Evolutionary conservation across 2,113 vertebrate genomes (phyloP).

Genomic region (Dermatemys mawii): DNA sequence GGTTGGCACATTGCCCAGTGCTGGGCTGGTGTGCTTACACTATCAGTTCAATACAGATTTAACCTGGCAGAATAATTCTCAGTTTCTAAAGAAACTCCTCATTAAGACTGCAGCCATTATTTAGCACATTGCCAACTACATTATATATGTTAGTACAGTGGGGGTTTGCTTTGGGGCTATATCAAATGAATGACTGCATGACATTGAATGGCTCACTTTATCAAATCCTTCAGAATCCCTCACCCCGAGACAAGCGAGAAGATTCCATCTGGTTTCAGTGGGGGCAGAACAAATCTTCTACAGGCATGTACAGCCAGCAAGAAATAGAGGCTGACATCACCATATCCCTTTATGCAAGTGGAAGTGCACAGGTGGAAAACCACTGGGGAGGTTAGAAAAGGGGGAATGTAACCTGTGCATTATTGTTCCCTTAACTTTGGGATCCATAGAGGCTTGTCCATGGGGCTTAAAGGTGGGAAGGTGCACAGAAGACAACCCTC

Average conservation of each 20-base stretch:
- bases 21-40: background rate
- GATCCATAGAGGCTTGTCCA: background rate
- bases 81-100: background rate
- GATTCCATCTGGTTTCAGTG: background rate
- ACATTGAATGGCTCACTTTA: background rate
- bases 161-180: background rate
- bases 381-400: background rate
- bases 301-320: background rate
- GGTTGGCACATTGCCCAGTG: background rate
- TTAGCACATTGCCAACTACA: background rate
- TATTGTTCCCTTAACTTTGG: background rate
- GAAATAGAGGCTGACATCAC: background rate
- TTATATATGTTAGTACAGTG: background rate
- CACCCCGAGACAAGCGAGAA: background rate
- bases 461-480: background rate
- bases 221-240: background rate
- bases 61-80: slow-evolving; percentile 13
- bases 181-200: background rate
- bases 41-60: background rate
- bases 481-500: background rate
- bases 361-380: background rate
- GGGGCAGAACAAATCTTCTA: background rate
- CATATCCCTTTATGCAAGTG: background rate
- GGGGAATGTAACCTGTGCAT: background rate
- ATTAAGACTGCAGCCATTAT: background rate